phyloP scores from a whole-genome alignment of 2,797 vertebrate species.

The Parauchenoglanis ngamensis region DNA sequence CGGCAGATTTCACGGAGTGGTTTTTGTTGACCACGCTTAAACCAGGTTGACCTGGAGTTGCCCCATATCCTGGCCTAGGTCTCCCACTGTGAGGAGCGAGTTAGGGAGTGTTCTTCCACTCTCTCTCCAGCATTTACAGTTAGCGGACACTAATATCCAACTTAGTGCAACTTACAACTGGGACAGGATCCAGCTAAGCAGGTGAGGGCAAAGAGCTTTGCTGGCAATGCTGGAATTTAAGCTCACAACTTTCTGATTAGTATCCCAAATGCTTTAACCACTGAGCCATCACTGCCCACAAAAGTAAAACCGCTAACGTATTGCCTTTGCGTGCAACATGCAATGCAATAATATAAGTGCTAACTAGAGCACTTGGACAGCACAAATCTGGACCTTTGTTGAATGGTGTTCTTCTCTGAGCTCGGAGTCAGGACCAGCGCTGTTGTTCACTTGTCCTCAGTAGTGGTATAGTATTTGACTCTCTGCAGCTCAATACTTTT shows the following conservation, averaged over 20 bases:
- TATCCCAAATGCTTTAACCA: not conserved
- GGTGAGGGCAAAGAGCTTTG: not conserved
- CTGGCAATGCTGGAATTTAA: not conserved
- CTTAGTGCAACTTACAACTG: too few relatives aligned
- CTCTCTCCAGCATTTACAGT: not conserved
- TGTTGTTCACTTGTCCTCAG: not conserved
- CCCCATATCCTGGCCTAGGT: not conserved
- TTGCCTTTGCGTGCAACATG: too few relatives aligned
- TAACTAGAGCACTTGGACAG: not conserved
- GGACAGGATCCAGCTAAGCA: not conserved
- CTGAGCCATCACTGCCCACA: not conserved
- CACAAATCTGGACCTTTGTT: conserved; percentile 11
- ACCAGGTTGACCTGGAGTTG: not conserved
- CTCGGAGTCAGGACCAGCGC: not conserved
- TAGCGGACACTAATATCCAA: not conserved
- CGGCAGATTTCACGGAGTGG: not conserved
- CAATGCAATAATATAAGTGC: not conserved
- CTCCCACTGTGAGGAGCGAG: not conserved
- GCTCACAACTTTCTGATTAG: not conserved
- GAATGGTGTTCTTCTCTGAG: not conserved
- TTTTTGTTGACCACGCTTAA: not conserved
- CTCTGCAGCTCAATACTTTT: not conserved
- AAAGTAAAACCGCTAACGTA: not conserved
- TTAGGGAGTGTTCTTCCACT: not conserved
- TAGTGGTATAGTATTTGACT: conserved; percentile 3